A percentile compares a stretch with the other conserved stretches of the same genome.
phyloP scores from a whole-genome alignment of 2,888 invertebrate species.

The Mongoloraphidia duomilia region DNA sequence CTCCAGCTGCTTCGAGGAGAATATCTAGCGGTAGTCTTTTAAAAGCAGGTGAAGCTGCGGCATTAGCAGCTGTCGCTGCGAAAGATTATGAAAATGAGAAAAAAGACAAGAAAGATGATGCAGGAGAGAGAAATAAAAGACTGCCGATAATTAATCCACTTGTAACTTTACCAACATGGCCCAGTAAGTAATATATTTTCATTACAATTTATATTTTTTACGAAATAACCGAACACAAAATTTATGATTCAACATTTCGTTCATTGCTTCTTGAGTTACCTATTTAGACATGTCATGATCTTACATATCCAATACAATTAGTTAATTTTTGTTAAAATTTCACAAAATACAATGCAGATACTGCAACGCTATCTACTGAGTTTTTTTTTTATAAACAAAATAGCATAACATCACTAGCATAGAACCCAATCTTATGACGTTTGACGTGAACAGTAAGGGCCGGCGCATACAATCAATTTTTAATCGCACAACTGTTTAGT shows the following conservation, averaged over 20 bases:
- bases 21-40: constrained; percentile 85
- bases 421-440: too few species aligned
- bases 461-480: too few species aligned
- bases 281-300: too few species aligned
- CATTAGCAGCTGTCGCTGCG: constrained; percentile 37
- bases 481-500: too few species aligned
- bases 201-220: constrained; percentile 1
- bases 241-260: constrained; percentile 6
- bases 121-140: constrained; percentile 47
- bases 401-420: too few species aligned
- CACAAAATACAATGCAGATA: too few species aligned
- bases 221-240: constrained; percentile 9
- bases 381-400: too few species aligned
- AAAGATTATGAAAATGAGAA: constrained; percentile 26
- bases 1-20: constrained; percentile 73
- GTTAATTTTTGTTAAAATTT: too few species aligned
- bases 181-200: constrained; percentile 39
- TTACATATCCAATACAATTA: too few species aligned
- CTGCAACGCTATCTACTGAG: too few species aligned
- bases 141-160: constrained; percentile 83
- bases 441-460: too few species aligned
- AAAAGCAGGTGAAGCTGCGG: constrained; percentile 52
- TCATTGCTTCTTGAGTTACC: constrained; percentile 1
- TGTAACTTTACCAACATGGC: constrained; percentile 78
- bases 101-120: constrained; percentile 26